Evolutionary conservation across 2,113 vertebrate species (phyloP).

Genomic region (Capricornis sumatraensis): DNA sequence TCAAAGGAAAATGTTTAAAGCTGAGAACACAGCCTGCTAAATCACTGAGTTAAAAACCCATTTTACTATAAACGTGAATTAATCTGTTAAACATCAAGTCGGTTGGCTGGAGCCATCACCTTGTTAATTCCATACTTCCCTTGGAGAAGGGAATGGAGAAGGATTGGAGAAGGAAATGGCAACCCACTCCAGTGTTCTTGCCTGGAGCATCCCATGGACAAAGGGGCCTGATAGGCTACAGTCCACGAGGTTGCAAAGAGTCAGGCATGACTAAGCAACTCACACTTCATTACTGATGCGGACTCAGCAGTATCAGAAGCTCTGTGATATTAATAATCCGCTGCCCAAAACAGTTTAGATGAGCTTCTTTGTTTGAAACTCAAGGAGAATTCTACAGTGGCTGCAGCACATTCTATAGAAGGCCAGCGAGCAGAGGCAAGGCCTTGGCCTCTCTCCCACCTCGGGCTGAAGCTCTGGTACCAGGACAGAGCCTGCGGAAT

Average conservation of each 20-base stretch:
- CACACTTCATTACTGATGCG: constrained; percentile 53
- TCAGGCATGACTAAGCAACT: not conserved
- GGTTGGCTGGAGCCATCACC: constrained; percentile 32
- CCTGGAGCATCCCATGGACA: not conserved
- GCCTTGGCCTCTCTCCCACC: constrained; percentile 38
- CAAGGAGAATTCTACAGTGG: constrained; percentile 69
- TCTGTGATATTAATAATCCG: constrained; percentile 70
- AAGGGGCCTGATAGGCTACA: not conserved
- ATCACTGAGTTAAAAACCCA: constrained; percentile 52
- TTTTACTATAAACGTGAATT: constrained; percentile 66
- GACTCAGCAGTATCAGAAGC: constrained; percentile 67
- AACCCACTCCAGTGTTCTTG: not conserved
- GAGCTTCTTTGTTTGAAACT: constrained; percentile 69
- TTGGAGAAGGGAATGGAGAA: not conserved
- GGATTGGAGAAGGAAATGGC: not conserved
- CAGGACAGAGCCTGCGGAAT: constrained; percentile 43
- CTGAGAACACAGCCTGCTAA: not conserved
- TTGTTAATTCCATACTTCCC: constrained; percentile 24
- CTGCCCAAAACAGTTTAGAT: constrained; percentile 72
- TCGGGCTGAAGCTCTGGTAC: constrained; percentile 46
- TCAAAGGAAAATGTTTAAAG: not conserved
- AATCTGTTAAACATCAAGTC: constrained; percentile 70
- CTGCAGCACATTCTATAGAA: constrained; percentile 60
- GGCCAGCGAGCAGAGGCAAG: constrained; percentile 10
- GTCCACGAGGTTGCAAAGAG: not conserved